Conservation (phyloP, 2,888 invertebrate genomes). For the Altica lythri region DNA sequence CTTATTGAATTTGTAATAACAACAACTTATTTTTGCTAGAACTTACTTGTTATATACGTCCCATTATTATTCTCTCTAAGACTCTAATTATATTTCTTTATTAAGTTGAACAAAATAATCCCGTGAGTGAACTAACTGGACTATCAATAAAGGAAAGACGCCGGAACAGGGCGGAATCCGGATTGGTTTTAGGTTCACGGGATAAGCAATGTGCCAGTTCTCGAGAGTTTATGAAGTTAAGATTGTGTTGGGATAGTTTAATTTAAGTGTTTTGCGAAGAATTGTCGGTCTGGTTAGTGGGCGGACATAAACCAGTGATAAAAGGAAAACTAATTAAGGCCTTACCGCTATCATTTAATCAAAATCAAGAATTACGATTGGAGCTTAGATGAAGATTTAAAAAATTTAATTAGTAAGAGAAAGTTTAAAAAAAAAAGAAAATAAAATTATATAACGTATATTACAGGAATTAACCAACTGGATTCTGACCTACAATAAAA, state of each 20-base stretch:
- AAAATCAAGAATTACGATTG: constrained; percentile 11
- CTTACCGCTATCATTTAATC: constrained; percentile 13
- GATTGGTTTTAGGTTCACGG: not conserved
- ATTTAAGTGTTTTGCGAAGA: constrained; percentile 38
- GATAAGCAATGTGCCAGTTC: constrained; percentile 18
- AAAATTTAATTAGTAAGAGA: constrained; percentile 16
- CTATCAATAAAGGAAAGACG: not conserved
- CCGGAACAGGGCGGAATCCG: not conserved
- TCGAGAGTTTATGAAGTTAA: constrained; percentile 33
- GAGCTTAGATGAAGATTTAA: not conserved
- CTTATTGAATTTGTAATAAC: too few species aligned
- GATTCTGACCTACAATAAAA: too few species aligned
- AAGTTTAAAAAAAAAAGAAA: too few species aligned
- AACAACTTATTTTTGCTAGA: too few species aligned
- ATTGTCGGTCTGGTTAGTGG: not conserved
- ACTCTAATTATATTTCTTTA: too few species aligned
- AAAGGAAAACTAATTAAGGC: constrained; percentile 7
- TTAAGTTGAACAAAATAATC: too few species aligned
- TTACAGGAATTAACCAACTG: too few species aligned
- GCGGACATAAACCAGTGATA: not conserved
- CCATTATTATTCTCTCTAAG: too few species aligned
- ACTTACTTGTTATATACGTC: too few species aligned
- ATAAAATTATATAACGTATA: too few species aligned
- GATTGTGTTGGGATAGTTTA: constrained; percentile 40
- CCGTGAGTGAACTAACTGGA: not conserved